Evolutionary conservation across 2,797 vertebrate species (phyloP).

Genomic region (Cuniculus paca): DNA sequence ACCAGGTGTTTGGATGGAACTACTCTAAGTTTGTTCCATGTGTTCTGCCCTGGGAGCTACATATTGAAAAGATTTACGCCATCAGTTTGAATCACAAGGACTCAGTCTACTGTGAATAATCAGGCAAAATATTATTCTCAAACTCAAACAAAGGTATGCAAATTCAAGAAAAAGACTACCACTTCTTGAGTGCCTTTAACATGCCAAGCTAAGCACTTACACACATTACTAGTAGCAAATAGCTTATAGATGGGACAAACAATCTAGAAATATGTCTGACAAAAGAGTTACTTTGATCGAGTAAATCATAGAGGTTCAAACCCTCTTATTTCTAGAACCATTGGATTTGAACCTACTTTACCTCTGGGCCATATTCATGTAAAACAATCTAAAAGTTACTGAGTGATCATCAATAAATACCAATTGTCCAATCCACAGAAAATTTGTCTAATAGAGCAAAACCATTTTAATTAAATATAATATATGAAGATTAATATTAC

Average conservation of each 20-base stretch:
- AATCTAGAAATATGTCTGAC: no score
- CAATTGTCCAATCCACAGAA: conserved; percentile 26
- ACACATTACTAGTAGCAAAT: background rate
- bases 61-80: background rate
- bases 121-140: conserved; percentile 57
- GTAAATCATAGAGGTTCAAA: no score
- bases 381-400: conserved; percentile 18
- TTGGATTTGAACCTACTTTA: no score
- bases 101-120: background rate
- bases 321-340: no score
- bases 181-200: background rate
- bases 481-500: background rate
- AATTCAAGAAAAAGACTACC: background rate
- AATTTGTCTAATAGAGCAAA: background rate
- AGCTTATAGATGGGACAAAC: background rate
- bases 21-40: background rate
- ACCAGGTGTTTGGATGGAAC: background rate
- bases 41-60: background rate
- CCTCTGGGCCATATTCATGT: background rate
- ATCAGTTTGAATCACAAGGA: background rate
- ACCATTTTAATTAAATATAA: background rate
- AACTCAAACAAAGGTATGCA: conserved; percentile 25
- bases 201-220: background rate
- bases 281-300: no score
- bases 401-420: background rate